Base-by-base conservation (phyloP, 2,888 invertebrate genomes). In the Protonemura montana region DNA sequence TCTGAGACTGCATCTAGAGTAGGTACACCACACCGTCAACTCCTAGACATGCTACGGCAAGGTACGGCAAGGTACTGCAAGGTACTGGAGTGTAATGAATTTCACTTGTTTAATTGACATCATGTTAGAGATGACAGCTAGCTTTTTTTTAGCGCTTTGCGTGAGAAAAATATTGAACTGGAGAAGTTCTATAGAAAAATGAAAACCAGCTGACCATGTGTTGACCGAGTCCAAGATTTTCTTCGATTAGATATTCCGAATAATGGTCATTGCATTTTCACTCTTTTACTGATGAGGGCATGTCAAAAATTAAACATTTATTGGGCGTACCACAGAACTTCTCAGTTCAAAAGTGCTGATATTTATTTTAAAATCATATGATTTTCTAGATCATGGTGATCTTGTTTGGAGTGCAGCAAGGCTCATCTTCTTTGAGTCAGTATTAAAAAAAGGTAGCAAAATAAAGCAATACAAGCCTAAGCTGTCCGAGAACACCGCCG, bases 21-120 rank as follows among this genome's bases (percentile, higher is more conserved):
- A 3, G 3, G 35, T 59, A 59, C 13, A n/a, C n/a, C n/a, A 59
- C 7, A 21, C 13, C 59, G 59, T 59, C 59, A 35, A 35, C 35
- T n/a, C n/a, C 16, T 10, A 13, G 16, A 21, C 59, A 59, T 59
- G 59, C 13, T 13, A 59, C 59, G 21, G 59, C 59, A 21, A 59
- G 59, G 16, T 21, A 59, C 59, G 1, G 41, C 41, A 13, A 41
- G 41, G 6, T 13, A 41, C 41, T 7, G 41, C 41, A 13, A 41
- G 41, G 6, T 13, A 41, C 41, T 41, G n/a, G n/a, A 7, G 59
- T 59, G 59, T 59, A 59, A 59, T 59, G 59, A 59, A 59, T 59
- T 59, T 59, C 59, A 59, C 59, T 59, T 59, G 59, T 59, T 59
- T 59, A 59, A 59, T 59, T 59, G 59, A 10, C 59, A 59, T 59